Base-by-base conservation (phyloP, 2,113 vertebrate genomes). In the Nibea albiflora region DNA sequence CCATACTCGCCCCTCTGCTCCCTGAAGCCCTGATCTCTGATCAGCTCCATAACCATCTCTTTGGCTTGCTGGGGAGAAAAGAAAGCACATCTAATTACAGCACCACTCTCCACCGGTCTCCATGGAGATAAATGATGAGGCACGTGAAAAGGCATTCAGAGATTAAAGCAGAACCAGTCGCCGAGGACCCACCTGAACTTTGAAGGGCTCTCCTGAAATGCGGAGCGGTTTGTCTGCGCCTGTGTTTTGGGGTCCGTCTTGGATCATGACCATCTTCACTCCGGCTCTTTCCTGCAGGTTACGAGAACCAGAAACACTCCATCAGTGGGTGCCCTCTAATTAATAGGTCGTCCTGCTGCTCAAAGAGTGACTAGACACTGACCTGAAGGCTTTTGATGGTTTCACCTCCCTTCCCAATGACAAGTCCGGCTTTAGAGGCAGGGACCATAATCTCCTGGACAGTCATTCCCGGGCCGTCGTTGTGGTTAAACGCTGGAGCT, bases 211-310 rank as follows among this genome's bases (percentile, higher is more conserved):
- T 83, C 98, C 98, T 76, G 98, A 98, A 94, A 99, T 99, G 84
- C 98, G 96, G 77, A 99, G 97, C 31, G 98, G 98, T 85, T 99
- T 99, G 92, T 99, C 98, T 74, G 97, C 96, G 19, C 98, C 98
- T 73, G 98, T 99, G 92, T 99, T 99, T 88, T 99, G 98, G 11
- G 98, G 98, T 7, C 98, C 98, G 65, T 99, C 98, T 85, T 99
- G 98, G 93, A 99, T 99, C 98, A 99, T 99, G 19, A 99, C 98
- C 98, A 99, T 99, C 94, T 99, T 99, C 72, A 99, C 98, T 75
- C 98, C 98, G 58, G 98, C 97, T 54, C 98, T 94, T 71, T 99
- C 98, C 98, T 99, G 44, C 78, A 86, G 39, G 26, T 10, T 28
- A 1, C 47, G 1, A 17, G 22, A 64, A 42, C 0, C 10, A 46